Evolutionary conservation across 2,888 invertebrate species (phyloP).

Genomic region (Epicampocera succincta): DNA sequence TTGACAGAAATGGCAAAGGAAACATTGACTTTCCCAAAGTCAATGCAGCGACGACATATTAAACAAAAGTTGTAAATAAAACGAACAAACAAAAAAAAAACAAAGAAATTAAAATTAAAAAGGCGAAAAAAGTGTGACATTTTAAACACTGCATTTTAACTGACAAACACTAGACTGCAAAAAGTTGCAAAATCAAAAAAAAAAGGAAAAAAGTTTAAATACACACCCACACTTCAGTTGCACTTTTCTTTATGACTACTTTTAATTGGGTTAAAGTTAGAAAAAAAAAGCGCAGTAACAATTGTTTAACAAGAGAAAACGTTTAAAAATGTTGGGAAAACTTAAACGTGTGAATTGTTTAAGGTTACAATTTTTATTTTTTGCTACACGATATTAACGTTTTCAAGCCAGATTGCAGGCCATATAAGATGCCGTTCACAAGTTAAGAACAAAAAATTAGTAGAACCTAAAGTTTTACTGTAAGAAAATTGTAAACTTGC

Average conservation of each 20-base stretch:
- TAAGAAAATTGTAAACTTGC: too few species aligned
- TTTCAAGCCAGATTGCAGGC: too few species aligned
- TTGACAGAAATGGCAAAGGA: constrained; percentile 12
- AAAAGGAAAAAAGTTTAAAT: background rate
- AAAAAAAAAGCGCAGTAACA: constrained; percentile 6
- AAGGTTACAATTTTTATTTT: background rate
- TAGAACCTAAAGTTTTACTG: too few species aligned
- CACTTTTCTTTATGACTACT: constrained; percentile 30
- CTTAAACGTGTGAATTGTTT: constrained; percentile 39
- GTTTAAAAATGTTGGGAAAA: constrained; percentile 38
- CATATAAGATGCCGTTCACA: too few species aligned
- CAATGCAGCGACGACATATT: background rate
- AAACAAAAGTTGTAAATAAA: background rate
- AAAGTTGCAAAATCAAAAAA: background rate
- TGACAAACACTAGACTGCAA: background rate
- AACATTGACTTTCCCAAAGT: constrained; percentile 41
- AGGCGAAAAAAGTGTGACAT: constrained; percentile 14
- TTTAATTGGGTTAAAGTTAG: constrained; percentile 43
- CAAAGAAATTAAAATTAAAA: too few species aligned
- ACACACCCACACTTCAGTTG: constrained; percentile 25
- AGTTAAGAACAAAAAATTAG: too few species aligned
- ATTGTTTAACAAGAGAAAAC: constrained; percentile 38
- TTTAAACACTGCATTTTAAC: constrained; percentile 20
- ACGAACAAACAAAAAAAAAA: background rate
- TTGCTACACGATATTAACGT: too few species aligned